These are phyloP conservation scores for Kryptopterus vitreolus DNA, from an alignment of 2,797 vertebrate genomes.

Conservation along the genomic window DNA sequence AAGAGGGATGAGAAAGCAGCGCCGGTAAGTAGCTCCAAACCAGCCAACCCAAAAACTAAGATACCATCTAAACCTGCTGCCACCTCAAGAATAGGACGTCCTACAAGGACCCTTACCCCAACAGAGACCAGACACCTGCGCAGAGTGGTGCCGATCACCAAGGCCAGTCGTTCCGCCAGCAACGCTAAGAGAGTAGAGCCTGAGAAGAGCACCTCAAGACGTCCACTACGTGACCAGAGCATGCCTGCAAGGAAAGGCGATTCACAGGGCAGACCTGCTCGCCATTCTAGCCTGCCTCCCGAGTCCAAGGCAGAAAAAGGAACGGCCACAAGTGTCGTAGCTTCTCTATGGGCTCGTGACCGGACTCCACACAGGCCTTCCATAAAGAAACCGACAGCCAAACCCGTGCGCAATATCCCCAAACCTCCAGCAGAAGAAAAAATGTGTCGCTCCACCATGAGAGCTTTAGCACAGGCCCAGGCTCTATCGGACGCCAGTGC, in stretches of 20 bases:
- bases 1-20: constrained; percentile 65
- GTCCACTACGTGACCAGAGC: constrained; percentile 77
- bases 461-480: constrained; percentile 67
- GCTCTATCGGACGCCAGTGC: constrained; percentile 66
- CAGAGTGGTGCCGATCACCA: constrained; percentile 90
- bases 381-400: constrained; percentile 84
- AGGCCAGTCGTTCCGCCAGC: constrained; percentile 68
- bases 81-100: constrained; percentile 47
- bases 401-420: constrained; percentile 81
- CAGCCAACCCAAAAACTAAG: constrained; percentile 61
- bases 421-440: constrained; percentile 84
- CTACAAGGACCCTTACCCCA: constrained; percentile 77
- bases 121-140: constrained; percentile 87
- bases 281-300: constrained; percentile 78
- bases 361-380: constrained; percentile 65
- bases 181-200: constrained; percentile 69
- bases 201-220: constrained; percentile 67
- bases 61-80: constrained; percentile 49
- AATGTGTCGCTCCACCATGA: constrained; percentile 83
- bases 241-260: constrained; percentile 79
- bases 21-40: constrained; percentile 63
- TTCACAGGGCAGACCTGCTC: constrained; percentile 68
- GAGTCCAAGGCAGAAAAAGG: constrained; percentile 77
- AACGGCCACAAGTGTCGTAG: constrained; percentile 59
- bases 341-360: constrained; percentile 76